Evolutionary conservation across 92 coral and sea anemone genomes (phyloP).

Genomic region (Palythoa caribaeorum): DNA sequence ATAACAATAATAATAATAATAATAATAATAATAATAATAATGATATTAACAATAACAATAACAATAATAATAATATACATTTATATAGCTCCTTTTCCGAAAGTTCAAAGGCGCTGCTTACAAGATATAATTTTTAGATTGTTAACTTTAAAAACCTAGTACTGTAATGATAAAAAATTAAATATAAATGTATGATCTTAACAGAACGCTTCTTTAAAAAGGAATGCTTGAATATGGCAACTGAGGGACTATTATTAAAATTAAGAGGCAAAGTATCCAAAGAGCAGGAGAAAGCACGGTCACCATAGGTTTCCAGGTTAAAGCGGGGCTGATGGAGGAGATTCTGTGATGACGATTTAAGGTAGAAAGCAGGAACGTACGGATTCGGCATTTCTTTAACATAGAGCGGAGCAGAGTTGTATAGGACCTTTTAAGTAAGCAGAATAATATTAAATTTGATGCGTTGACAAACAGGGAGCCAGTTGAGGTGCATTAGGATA

Average conservation of each 20-base stretch:
- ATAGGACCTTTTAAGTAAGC: no score
- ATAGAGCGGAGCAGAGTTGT: background rate
- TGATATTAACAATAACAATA: background rate
- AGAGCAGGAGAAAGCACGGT: background rate
- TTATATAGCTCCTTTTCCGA: background rate
- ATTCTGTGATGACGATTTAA: background rate
- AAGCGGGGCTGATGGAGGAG: background rate
- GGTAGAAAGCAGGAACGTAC: background rate
- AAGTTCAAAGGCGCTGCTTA: background rate
- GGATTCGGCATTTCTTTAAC: background rate
- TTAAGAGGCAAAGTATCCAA: slow-evolving; percentile 10
- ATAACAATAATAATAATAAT: no score
- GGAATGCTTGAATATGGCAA: slow-evolving; percentile 25
- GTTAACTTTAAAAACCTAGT: background rate
- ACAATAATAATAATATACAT: no score
- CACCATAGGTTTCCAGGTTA: background rate
- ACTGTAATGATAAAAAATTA: background rate
- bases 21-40: no score
- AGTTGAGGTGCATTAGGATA: no score
- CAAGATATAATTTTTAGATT: background rate
- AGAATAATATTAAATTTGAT: no score
- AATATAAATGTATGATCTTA: background rate
- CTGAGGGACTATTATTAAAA: slow-evolving; percentile 10
- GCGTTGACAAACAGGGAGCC: no score
- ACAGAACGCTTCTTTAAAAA: background rate